These are phyloP conservation scores for Sebastes trivittatus DNA, from an alignment of 2,797 vertebrate species.

Conservation along the genomic window DNA sequence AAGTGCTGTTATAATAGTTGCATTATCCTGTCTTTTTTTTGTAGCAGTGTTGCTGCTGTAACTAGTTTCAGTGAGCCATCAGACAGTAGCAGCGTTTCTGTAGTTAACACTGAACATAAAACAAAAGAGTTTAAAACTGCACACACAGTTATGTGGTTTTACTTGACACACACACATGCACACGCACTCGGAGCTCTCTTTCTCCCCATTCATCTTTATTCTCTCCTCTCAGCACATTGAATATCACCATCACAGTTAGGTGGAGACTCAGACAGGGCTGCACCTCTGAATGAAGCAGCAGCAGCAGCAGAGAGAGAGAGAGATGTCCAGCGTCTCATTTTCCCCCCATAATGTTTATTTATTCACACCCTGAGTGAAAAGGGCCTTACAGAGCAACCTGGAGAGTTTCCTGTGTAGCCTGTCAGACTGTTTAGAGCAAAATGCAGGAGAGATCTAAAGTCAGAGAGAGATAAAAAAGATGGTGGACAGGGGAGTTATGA, in stretches of 20 bases:
- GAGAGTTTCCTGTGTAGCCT: slow-evolving; percentile 33
- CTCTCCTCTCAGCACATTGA: slow-evolving; percentile 26
- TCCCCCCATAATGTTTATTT: slow-evolving; percentile 37
- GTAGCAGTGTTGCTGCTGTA: background rate
- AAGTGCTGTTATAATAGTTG: background rate
- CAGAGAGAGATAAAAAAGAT: slow-evolving; percentile 15
- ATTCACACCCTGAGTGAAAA: slow-evolving; percentile 53
- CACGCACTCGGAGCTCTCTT: background rate
- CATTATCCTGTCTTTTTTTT: background rate
- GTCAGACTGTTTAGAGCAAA: slow-evolving; percentile 41
- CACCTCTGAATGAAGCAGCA: slow-evolving; percentile 32
- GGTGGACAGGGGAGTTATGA: slow-evolving; percentile 2
- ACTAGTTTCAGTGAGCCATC: background rate
- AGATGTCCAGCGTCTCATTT: slow-evolving; percentile 27
- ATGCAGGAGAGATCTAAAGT: slow-evolving; percentile 36
- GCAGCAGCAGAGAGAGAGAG: background rate
- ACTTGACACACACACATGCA: background rate
- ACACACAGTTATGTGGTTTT: background rate
- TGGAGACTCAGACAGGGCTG: slow-evolving; percentile 15
- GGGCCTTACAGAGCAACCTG: slow-evolving; percentile 40
- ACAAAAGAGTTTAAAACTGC: background rate
- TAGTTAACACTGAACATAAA: background rate
- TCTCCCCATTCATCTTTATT: slow-evolving; percentile 26
- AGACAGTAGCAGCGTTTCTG: background rate
- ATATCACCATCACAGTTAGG: slow-evolving; percentile 50